phyloP scores from a whole-genome alignment of 2,113 vertebrate genomes.

The Phodopus roborovskii region DNA sequence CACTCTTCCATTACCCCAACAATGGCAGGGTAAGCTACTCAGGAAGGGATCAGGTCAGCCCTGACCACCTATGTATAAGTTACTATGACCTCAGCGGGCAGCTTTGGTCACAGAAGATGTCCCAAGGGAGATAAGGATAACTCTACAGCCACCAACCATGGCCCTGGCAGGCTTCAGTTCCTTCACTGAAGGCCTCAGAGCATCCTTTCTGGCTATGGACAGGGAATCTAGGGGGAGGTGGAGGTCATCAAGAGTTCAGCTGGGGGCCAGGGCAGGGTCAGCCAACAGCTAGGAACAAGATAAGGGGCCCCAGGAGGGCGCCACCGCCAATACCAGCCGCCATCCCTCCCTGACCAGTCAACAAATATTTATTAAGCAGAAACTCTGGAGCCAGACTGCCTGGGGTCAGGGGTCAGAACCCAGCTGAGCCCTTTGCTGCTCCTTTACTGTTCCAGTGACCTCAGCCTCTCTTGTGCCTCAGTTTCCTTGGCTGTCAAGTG shows the following conservation, averaged over 20 bases:
- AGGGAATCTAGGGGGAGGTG: background rate
- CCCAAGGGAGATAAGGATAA: background rate
- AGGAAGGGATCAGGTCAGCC: background rate
- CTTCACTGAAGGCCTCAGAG: background rate
- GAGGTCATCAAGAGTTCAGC: conserved; percentile 74
- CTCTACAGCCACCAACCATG: background rate
- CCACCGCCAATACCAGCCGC: conserved; percentile 13
- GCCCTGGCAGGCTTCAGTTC: background rate
- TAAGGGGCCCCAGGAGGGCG: conserved; percentile 67
- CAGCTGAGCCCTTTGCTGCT: background rate
- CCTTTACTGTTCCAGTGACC: background rate
- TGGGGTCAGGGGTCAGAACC: conserved; percentile 27
- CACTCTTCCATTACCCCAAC: rapidly evolving
- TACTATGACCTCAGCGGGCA: background rate
- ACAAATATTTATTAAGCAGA: conserved; percentile 75
- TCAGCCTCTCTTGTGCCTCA: background rate
- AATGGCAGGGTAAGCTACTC: background rate
- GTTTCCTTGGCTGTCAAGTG: conserved; percentile 7
- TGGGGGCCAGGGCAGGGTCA: conserved; percentile 21
- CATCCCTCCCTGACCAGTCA: conserved; percentile 29
- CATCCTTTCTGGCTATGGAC: background rate
- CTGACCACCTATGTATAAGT: background rate
- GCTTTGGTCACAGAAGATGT: background rate
- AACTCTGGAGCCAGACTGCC: conserved; percentile 63
- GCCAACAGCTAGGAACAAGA: conserved; percentile 71